Evolutionary conservation across 2,797 vertebrate species (phyloP).

Genomic region (Dendrocincla tyrannina): DNA sequence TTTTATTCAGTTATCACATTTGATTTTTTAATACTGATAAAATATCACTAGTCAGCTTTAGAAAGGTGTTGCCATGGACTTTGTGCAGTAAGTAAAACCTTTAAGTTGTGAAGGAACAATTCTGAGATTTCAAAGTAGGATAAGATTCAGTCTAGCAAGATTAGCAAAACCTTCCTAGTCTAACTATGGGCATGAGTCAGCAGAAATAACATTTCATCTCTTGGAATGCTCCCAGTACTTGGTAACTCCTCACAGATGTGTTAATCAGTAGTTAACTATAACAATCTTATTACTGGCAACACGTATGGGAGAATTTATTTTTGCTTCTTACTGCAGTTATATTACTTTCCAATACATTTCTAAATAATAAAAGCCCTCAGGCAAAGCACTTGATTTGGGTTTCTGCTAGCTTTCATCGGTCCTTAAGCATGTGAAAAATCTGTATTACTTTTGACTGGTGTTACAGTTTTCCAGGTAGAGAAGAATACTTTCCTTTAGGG

Average conservation of each 20-base stretch:
- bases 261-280: background rate
- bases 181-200: background rate
- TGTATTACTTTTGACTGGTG: background rate
- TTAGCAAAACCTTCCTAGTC: background rate
- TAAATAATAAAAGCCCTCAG: constrained; percentile 9
- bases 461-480: background rate
- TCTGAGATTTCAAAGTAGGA: background rate
- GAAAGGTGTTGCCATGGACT: background rate
- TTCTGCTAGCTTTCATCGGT: background rate
- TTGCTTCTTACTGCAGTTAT: background rate
- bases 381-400: background rate
- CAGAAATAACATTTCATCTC: background rate
- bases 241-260: background rate
- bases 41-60: background rate
- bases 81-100: background rate
- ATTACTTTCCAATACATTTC: background rate
- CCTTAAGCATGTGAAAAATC: background rate
- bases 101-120: background rate
- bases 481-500: background rate
- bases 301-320: background rate
- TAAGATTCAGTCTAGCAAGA: background rate
- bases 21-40: background rate
- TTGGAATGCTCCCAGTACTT: background rate
- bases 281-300: background rate
- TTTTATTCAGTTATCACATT: background rate